phyloP scores from a whole-genome alignment of 2,888 invertebrate genomes.

The Caenorhabditis sp. region DNA sequence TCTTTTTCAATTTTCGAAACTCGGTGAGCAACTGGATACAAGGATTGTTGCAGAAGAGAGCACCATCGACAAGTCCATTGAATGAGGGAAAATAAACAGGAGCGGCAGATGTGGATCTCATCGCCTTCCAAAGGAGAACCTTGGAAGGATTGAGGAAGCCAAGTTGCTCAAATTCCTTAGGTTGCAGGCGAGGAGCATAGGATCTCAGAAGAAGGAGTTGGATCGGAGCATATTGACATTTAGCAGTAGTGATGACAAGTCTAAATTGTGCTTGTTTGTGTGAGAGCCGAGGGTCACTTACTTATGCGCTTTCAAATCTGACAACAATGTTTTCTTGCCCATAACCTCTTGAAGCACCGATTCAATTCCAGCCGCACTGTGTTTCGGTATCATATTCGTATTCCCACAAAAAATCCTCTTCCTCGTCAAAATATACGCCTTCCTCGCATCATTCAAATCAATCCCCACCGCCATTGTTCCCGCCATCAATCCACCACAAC shows the following conservation, averaged over 20 bases:
- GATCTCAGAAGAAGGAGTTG: conserved; percentile 44
- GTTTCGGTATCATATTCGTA: conserved; percentile 40
- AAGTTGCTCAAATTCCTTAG: conserved; percentile 41
- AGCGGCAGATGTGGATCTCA: conserved; percentile 46
- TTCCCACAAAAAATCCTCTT: conserved; percentile 42
- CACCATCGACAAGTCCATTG: conserved; percentile 48
- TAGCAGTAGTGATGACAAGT: conserved; percentile 43
- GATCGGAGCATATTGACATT: conserved; percentile 34
- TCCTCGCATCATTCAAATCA: conserved; percentile 17
- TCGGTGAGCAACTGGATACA: conserved; percentile 46
- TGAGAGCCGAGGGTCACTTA: too few relatives aligned
- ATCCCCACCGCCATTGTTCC: conserved; percentile 34
- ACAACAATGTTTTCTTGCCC: conserved; percentile 34
- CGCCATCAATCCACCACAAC: conserved; percentile 47
- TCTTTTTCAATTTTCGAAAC: conserved; percentile 42
- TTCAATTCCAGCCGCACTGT: conserved; percentile 39
- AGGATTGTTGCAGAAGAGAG: conserved; percentile 52
- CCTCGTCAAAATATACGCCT: conserved; percentile 34
- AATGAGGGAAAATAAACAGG: conserved; percentile 47
- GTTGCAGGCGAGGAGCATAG: conserved; percentile 38
- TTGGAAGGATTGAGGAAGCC: conserved; percentile 45
- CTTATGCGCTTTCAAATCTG: conserved; percentile 25
- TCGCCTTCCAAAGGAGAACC: conserved; percentile 46
- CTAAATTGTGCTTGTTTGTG: conserved; percentile 15
- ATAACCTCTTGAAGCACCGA: conserved; percentile 32